Percentiles rank a stretch among this genome's conserved stretches.
phyloP scores from a whole-genome alignment of 2,888 invertebrate species.

The Melangyna quadrimaculata region DNA sequence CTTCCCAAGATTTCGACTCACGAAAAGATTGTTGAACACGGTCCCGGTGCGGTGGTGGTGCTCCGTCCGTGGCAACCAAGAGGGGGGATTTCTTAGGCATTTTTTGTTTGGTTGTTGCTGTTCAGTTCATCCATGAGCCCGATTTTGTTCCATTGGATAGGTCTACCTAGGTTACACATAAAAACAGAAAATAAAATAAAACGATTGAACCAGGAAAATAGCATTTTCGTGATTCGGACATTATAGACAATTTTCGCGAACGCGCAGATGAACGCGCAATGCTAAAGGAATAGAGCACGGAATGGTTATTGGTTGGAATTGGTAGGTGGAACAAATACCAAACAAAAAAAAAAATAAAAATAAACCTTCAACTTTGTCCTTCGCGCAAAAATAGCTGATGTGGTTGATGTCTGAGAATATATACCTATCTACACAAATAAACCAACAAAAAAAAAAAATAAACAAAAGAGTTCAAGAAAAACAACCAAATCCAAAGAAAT shows the following conservation, averaged over 20 bases:
- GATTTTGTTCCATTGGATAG: slow-evolving; percentile 28
- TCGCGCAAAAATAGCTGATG: slow-evolving; percentile 9
- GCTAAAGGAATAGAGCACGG: slow-evolving; percentile 39
- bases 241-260: slow-evolving; percentile 68
- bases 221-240: slow-evolving; percentile 71
- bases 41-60: slow-evolving; percentile 32
- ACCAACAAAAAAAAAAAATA: neutral
- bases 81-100: slow-evolving; percentile 21
- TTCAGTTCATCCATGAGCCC: neutral
- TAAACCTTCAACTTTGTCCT: slow-evolving; percentile 54
- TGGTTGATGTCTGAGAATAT: neutral
- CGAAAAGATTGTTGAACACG: slow-evolving; percentile 71
- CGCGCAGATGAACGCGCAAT: slow-evolving; percentile 27
- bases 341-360: slow-evolving; percentile 14
- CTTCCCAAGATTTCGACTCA: slow-evolving; percentile 65
- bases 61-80: slow-evolving; percentile 10
- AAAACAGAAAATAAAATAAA: slow-evolving; percentile 42
- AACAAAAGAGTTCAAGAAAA: neutral
- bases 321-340: slow-evolving; percentile 49
- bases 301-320: slow-evolving; percentile 23
- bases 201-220: slow-evolving; percentile 68
- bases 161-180: slow-evolving; percentile 33
- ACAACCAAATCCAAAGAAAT: slow-evolving; percentile 1
- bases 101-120: slow-evolving; percentile 6
- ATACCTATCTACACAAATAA: too few species aligned